These are phyloP conservation scores for Caenorhabditis japonica DNA, from an alignment of 2,888 invertebrate genomes.

Conservation along the genomic window DNA sequence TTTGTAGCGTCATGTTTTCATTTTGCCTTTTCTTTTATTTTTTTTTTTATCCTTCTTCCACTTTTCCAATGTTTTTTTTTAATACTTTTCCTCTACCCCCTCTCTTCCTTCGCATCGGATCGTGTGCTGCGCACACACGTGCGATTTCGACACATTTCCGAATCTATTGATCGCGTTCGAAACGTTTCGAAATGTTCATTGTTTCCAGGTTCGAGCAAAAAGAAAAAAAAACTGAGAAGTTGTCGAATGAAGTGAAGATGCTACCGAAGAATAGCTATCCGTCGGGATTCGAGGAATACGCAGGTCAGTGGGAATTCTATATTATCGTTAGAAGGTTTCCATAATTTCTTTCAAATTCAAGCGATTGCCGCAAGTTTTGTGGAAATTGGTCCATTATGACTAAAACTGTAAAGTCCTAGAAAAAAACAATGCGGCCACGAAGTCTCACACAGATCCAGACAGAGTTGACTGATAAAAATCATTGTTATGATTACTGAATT, in stretches of 20 bases:
- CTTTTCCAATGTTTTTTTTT: too few species aligned
- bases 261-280: slow-evolving; percentile 54
- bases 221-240: neutral
- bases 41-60: neutral
- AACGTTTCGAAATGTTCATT: neutral
- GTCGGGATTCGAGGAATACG: slow-evolving; percentile 53
- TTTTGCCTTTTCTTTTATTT: neutral
- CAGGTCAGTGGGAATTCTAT: slow-evolving; percentile 3
- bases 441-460: too few species aligned
- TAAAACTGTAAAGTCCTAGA: too few species aligned
- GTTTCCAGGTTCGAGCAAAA: slow-evolving; percentile 5
- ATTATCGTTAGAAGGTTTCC: too few species aligned
- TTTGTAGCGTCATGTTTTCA: too few species aligned
- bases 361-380: too few species aligned
- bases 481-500: too few species aligned
- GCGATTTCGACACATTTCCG: neutral
- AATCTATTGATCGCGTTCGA: neutral
- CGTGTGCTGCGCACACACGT: neutral
- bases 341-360: too few species aligned
- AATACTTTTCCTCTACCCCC: neutral
- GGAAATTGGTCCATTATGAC: too few species aligned
- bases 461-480: too few species aligned
- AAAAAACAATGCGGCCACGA: too few species aligned
- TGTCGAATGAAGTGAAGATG: slow-evolving; percentile 38
- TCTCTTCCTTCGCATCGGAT: neutral